Percentiles rank a stretch among this genome's conserved stretches.
Evolutionary conservation across 1,140 invertebrate genomes (phyloP).

Genomic region (Panonychus citri): DNA sequence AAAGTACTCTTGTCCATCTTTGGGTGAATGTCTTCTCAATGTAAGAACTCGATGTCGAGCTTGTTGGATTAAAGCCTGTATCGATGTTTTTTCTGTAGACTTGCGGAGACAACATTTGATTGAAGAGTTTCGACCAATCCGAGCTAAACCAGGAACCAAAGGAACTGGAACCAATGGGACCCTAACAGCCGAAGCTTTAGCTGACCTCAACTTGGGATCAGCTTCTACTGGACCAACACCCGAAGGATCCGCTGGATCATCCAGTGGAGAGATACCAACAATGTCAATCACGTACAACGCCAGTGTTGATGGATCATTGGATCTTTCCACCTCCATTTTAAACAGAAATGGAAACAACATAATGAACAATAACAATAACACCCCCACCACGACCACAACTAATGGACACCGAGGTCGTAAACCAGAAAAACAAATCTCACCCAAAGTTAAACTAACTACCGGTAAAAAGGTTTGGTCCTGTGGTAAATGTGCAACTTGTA

Average conservation of each 20-base stretch:
- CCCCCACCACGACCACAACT: not conserved
- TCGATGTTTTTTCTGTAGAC: slow-evolving; percentile 1
- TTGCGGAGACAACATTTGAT: not conserved
- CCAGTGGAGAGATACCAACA: not conserved
- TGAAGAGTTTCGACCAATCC: not conserved
- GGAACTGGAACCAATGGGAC: not conserved
- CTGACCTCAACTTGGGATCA: not conserved
- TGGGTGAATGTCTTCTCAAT: slow-evolving; percentile 2
- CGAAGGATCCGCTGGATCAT: not conserved
- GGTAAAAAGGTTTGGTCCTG: slow-evolving; percentile 6
- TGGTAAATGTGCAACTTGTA: slow-evolving; percentile 7
- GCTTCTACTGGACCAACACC: not conserved
- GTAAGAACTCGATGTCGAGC: slow-evolving; percentile 1
- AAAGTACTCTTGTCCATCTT: slow-evolving; percentile 3
- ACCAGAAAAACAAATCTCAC: not conserved
- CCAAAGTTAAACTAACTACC: not conserved
- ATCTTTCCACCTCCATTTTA: not conserved
- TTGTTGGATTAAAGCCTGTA: slow-evolving; percentile 4
- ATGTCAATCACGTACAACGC: not conserved
- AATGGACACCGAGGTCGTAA: not conserved
- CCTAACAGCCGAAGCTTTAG: not conserved
- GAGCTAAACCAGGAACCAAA: not conserved
- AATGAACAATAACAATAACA: too few species aligned
- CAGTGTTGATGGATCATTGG: not conserved
- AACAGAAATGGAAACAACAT: not conserved